Conservation (phyloP, 2,797 vertebrate genomes). For the Notolabrus celidotus region DNA sequence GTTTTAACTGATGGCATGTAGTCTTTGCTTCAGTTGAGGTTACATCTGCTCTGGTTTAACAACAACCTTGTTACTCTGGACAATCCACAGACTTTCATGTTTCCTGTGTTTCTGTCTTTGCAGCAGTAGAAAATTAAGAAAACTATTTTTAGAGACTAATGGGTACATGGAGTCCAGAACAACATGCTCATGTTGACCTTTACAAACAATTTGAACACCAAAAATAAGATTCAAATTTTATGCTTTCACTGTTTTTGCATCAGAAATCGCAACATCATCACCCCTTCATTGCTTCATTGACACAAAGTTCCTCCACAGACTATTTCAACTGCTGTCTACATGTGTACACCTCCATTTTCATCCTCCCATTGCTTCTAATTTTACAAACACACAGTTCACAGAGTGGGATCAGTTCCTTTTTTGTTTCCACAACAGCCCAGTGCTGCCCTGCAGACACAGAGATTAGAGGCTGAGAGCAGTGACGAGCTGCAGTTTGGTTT, state of each 20-base stretch:
- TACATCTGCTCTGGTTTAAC: too few species aligned
- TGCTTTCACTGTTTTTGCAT: background rate
- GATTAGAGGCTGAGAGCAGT: constrained; percentile 64
- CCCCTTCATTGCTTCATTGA: constrained; percentile 17
- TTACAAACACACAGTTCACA: constrained; percentile 49
- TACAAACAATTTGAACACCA: too few species aligned
- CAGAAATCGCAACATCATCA: constrained; percentile 1
- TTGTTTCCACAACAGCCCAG: constrained; percentile 32
- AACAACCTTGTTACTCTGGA: too few species aligned
- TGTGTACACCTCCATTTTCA: constrained; percentile 12
- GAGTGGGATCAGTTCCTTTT: constrained; percentile 40
- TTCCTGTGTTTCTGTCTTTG: too few species aligned
- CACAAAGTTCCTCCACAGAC: constrained; percentile 28
- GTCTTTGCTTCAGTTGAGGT: too few species aligned
- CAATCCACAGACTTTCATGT: too few species aligned
- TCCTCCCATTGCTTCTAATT: constrained; percentile 21
- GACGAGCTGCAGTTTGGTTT: constrained; percentile 56
- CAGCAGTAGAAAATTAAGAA: too few species aligned
- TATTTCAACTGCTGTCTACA: constrained; percentile 16
- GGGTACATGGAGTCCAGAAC: too few species aligned
- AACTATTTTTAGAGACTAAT: too few species aligned
- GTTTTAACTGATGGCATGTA: too few species aligned
- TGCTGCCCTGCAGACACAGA: constrained; percentile 36
- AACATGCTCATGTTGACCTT: too few species aligned
- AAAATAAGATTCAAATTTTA: too few species aligned